Percentiles rank a stretch among this genome's conserved stretches.
Conservation (phyloP, 2,888 invertebrate genomes). For the Trachelus troglodyta region DNA sequence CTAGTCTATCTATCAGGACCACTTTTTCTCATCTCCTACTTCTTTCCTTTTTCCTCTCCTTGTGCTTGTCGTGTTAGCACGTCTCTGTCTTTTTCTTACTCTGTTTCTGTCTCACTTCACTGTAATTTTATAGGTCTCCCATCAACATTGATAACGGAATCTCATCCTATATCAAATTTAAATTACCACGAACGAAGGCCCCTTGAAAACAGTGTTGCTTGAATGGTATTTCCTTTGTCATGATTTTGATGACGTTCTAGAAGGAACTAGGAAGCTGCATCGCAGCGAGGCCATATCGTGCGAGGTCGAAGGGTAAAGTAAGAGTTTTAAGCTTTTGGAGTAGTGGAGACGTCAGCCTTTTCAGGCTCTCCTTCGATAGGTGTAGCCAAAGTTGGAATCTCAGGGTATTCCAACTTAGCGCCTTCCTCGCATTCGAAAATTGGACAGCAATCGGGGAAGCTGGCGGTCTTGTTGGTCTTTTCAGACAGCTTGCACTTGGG, state of each 20-base stretch:
- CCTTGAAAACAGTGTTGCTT: not conserved
- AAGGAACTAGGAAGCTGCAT: not conserved
- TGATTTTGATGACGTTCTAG: not conserved
- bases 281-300: not conserved
- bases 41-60: not conserved
- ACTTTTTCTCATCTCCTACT: not conserved
- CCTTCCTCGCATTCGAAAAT: conserved; percentile 87
- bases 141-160: not conserved
- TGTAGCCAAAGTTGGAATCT: conserved; percentile 73
- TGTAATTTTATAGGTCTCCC: not conserved
- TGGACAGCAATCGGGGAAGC: conserved; percentile 90
- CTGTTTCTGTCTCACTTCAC: not conserved
- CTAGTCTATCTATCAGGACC: not conserved
- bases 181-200: not conserved
- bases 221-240: not conserved
- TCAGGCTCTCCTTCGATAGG: conserved; percentile 66
- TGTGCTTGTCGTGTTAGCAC: not conserved
- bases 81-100: not conserved
- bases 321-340: conserved; percentile 35
- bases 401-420: conserved; percentile 87
- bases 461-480: conserved; percentile 89
- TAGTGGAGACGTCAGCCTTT: conserved; percentile 53
- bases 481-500: conserved; percentile 90
- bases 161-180: not conserved
- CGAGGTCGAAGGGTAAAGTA: not conserved